Evolutionary conservation across 2,797 vertebrate species (phyloP), one percentile per base, ranked within the genome.

Genomic region (Cossypha caffra): DNA sequence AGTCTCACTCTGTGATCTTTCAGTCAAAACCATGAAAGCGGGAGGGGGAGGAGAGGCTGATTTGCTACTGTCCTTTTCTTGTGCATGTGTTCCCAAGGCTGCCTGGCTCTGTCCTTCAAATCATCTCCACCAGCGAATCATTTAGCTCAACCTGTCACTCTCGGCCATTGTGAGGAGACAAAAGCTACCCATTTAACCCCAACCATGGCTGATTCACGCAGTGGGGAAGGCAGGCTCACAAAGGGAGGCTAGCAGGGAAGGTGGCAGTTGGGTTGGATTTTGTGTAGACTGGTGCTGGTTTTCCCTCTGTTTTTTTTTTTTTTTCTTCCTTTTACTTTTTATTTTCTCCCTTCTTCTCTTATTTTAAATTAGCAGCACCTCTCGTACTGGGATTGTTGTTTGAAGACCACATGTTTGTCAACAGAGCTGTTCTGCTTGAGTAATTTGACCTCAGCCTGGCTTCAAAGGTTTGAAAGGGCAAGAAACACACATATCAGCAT

Each of bases 131-230:
- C 95, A 96, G 95, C 98, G 97, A 98, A 97, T 98, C 96, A 98
- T 96, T 96, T 94, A 90, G 88, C 93, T 96, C 81, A 92, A 95
- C 94, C 95, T 95, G 97, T 97, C 96, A 97, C 89, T 97, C 95
- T 90, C 2, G 0, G 80, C 86, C 93, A 97, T 97, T 98, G 96
- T 97, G 75, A 84, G 82, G 33, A 91, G 91, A 98, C 97, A 97
- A 98, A 97, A 96, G 95, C 91, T 97, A 93, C 90, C 96, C 95
- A 97, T 97, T 97, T 98, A 97, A 97, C 96, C 97, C 94, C 97
- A 96, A 95, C 95, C 97, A 96, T 97, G 50, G 92, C 96, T 57
- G 97, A 97, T 97, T 96, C 90, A 91, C 96, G 40, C 96, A 12
- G 94, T 86, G 89, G 96, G 96, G 95, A 96, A 95, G 79, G 95